These are phyloP conservation scores for Oryzias javanicus DNA, from an alignment of 2,113 vertebrate species.

Conservation along the genomic window DNA sequence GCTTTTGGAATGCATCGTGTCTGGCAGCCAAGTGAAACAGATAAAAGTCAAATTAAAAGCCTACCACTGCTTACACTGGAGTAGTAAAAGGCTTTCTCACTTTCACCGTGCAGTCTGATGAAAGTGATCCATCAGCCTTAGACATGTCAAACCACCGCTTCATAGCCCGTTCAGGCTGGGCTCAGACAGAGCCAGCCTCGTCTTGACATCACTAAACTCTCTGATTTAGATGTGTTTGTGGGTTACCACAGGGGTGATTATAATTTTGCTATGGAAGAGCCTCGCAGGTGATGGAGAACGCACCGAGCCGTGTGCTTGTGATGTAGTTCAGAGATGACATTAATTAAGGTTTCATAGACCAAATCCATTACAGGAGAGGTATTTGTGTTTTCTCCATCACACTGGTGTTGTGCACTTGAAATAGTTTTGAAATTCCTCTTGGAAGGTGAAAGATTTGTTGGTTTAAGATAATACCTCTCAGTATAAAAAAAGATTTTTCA, in stretches of 20 bases:
- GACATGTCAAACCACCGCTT: conserved; percentile 34
- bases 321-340: conserved; percentile 18
- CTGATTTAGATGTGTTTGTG: conserved; percentile 6
- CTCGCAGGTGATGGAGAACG: conserved; percentile 11
- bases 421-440: conserved; percentile 4
- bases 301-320: conserved; percentile 5
- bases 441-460: background rate
- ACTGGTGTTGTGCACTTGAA: background rate
- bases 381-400: conserved; percentile 5
- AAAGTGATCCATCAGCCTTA: conserved; percentile 58
- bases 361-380: conserved; percentile 11
- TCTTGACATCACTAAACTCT: conserved; percentile 22
- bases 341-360: conserved; percentile 6
- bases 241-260: conserved; percentile 1
- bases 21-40: conserved; percentile 11
- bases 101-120: conserved; percentile 33
- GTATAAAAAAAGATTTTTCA: too few relatives aligned
- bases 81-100: conserved; percentile 37
- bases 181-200: conserved; percentile 29
- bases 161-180: conserved; percentile 32
- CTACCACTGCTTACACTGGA: conserved; percentile 14
- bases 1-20: background rate
- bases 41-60: conserved; percentile 27
- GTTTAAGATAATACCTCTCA: background rate
- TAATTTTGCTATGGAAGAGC: conserved; percentile 14